A percentile compares a stretch with the other conserved stretches of the same genome.
These are phyloP conservation scores for Oncorhynchus nerka DNA, from an alignment of 2,113 vertebrate species.

Conservation along the genomic window DNA sequence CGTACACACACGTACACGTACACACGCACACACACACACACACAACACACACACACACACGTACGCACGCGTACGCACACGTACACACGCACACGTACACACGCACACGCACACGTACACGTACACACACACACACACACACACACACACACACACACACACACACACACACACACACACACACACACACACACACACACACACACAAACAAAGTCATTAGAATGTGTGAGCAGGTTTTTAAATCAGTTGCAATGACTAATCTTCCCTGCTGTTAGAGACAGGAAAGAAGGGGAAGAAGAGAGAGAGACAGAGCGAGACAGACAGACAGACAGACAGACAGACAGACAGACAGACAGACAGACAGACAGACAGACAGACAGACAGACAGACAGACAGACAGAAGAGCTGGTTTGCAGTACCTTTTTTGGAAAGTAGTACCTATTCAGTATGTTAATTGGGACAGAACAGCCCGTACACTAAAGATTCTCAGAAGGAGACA, in stretches of 20 bases:
- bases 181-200: not conserved
- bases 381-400: not conserved
- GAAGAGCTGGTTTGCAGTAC: no score
- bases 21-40: not conserved
- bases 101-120: no score
- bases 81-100: not conserved
- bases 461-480: no score
- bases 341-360: not conserved
- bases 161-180: no score
- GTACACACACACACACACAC: not conserved
- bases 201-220: not conserved
- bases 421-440: no score
- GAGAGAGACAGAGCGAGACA: not conserved
- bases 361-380: not conserved
- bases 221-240: no score
- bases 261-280: not conserved
- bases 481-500: not conserved
- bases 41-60: not conserved
- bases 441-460: no score
- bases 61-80: not conserved
- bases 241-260: not conserved
- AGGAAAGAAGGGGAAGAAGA: not conserved
- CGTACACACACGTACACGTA: rapidly evolving
- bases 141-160: not conserved
- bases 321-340: no score